Evolutionary conservation across 2,888 invertebrate species (phyloP).

Genomic region (Flexamia atlantica): DNA sequence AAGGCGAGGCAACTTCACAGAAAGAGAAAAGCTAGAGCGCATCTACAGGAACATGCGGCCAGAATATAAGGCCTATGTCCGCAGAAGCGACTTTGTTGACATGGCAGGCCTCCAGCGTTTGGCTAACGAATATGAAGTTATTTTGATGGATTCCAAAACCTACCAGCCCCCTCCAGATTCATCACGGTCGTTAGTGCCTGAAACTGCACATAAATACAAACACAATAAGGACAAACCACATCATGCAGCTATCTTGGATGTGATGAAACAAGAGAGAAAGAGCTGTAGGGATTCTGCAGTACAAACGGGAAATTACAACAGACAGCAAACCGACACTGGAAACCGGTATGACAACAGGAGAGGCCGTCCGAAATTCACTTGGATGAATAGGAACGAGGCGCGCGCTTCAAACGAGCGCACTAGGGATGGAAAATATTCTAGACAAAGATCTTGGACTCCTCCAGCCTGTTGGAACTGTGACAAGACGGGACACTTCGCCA

Average conservation of each 20-base stretch:
- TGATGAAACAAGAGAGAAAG: not conserved
- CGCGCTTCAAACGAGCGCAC: too few relatives aligned
- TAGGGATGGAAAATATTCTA: not conserved
- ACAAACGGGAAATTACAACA: not conserved
- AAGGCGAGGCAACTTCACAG: not conserved
- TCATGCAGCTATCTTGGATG: not conserved
- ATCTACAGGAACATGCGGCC: slow-evolving; percentile 24
- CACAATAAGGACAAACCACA: not conserved
- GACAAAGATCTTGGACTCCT: not conserved
- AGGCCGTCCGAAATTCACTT: not conserved
- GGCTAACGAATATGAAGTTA: not conserved
- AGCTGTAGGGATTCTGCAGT: not conserved
- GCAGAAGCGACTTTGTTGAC: not conserved
- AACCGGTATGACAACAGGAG: not conserved
- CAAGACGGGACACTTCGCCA: not conserved
- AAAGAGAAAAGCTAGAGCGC: not conserved
- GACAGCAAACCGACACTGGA: not conserved
- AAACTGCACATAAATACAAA: not conserved
- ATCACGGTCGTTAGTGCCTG: not conserved
- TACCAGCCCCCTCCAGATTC: not conserved
- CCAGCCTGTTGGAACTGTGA: not conserved
- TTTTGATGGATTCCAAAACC: not conserved
- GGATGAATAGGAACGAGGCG: not conserved
- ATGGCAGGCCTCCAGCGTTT: not conserved
- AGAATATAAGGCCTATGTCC: not conserved